Percentiles rank a stretch among this genome's conserved stretches.
Conservation (phyloP, 2,797 vertebrate genomes). For the Danio aesculapii region DNA sequence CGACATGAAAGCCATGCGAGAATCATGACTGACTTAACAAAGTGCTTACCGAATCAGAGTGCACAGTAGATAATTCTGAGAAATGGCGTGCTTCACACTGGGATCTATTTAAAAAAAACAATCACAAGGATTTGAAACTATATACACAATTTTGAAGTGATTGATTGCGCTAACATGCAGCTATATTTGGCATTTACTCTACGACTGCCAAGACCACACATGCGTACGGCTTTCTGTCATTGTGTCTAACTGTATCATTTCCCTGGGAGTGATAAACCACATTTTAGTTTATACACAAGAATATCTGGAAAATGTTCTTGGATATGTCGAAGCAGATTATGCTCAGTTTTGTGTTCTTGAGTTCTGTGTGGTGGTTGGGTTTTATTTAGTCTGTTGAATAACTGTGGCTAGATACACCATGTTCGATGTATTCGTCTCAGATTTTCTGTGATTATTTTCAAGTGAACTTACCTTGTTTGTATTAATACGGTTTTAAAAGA, state of each 20-base stretch:
- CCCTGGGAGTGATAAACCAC: constrained; percentile 26
- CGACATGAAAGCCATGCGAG: constrained; percentile 8
- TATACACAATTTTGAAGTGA: constrained; percentile 37
- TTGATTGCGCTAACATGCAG: constrained; percentile 29
- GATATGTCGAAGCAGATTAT: constrained; percentile 3
- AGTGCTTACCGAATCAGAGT: not conserved
- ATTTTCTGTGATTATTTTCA: constrained; percentile 36
- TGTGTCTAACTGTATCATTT: constrained; percentile 13
- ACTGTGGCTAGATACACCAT: not conserved
- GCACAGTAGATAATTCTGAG: not conserved
- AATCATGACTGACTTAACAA: constrained; percentile 43
- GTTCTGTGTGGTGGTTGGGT: not conserved
- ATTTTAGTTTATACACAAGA: constrained; percentile 31
- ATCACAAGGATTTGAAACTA: constrained; percentile 31
- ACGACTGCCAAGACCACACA: constrained; percentile 42
- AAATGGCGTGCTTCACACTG: not conserved
- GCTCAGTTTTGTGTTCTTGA: not conserved
- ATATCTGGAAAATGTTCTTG: constrained; percentile 33
- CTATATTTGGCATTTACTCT: constrained; percentile 29
- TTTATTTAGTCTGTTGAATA: constrained; percentile 27
- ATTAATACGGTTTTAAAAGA: constrained; percentile 6
- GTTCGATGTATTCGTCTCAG: not conserved
- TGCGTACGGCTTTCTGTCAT: constrained; percentile 29
- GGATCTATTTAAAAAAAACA: constrained; percentile 21
- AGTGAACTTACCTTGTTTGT: constrained; percentile 22